Base-by-base conservation (phyloP, 2,113 vertebrate species). In the Archilochus colubris region DNA sequence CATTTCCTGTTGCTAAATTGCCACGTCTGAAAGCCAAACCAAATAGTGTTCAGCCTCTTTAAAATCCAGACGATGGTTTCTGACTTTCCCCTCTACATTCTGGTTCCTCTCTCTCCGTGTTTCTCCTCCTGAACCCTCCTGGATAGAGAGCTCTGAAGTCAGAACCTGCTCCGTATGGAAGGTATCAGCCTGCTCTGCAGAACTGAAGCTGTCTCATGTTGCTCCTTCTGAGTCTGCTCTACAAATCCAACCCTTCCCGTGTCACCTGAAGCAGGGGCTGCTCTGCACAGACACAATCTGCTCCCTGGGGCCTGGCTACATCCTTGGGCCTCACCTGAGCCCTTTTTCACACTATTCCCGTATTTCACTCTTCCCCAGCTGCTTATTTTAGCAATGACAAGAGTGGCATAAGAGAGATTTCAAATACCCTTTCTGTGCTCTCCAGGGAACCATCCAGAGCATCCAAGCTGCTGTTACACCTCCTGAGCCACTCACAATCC, bases 1-100 rank as follows among this genome's bases (percentile, higher is more conserved):
- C 97, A 97, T 97, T 98, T 98, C 97, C 97, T 97, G 69, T 95
- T 95, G 94, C 94, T 91, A 83, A 93, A 83, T 86, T 96, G 93
- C 96, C 96, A 93, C 50, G 38, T 96, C 96, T 96, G 83, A 82
- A 54, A 86, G 97, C 97, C 98, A 98, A 98, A 96, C 72, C 93
- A 97, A 98, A 97, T 53, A 97, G 57, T 40, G 79, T 19, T 97
- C 94, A 85, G n/a, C 75, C 86, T 94, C 58, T 50, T 76, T 40
- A 91, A 91, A 97, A 96, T 89, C 86, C 94, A 97, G 90, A 89
- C 50, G 58, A 78, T 54, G 96, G 69, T 92, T 97, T 94, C 89
- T 96, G 96, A 96, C 96, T 97, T 95, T 69, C 82, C 68, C 70
- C 76, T 91, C 93, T 95, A 94, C 92, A 92, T 93, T 81, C 88